Evolutionary conservation across 2,888 invertebrate species (phyloP), one percentile per base, ranked within the genome.

Genomic region (Morinoia aosen): DNA sequence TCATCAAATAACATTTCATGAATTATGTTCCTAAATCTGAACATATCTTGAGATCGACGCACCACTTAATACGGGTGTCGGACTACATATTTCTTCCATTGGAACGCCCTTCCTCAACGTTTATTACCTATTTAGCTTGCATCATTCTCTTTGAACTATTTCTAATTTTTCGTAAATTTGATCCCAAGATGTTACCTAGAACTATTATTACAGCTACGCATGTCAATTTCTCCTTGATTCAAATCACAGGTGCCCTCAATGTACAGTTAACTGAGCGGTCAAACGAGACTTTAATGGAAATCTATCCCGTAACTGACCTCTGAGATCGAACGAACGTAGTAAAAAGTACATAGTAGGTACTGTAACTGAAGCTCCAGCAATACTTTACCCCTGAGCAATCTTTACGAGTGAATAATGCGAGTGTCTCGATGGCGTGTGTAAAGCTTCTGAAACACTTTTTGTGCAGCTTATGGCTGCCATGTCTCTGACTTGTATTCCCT

Each of bases 371-470:
- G 90, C 48, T 48, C 90, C 90, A 90, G 90, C 90, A 90, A 90
- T 90, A 90, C 48, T 90, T 90, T 2, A 90, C 90, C 40, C 76
- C 48, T 90, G 39, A 90, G 90, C 48, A 90, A 48, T 90, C 90
- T 39, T 90, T 48, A 39, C 25, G 16, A 14, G 40, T 90, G 48
- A 90, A 39, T 39, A 40, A 12, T 48, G 10, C 90, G 90, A 39
- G 11, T 48, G 90, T 90, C 90, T 90, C 11, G 39, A 48, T 90
- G 39, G 19, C 19, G 19, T 90, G 90, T 90, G 90, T 90, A 33
- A 90, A 48, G 40, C 40, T 48, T 90, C 40, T 90, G 90, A 90
- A 90, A 90, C 90, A 90, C 90, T 90, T 33, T 76, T 76, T 90
- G 90, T 40, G 90, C 39, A 90, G 90, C 14, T 39, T 90, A 10